Base-by-base conservation (phyloP, 2,113 vertebrate genomes). In the Apodemus sylvaticus region DNA sequence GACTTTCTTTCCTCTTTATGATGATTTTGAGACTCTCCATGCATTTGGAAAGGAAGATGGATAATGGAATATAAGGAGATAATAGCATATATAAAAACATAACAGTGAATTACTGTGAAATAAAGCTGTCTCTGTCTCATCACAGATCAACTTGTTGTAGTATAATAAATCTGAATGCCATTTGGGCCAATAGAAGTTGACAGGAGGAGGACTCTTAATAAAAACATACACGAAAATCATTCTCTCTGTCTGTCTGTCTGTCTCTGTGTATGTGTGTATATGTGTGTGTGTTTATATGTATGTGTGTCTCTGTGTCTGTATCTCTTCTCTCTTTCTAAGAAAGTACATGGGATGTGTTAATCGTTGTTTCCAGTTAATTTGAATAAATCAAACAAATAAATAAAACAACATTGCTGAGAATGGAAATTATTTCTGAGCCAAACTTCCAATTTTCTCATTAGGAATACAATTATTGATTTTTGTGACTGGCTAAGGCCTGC, bases 331-430 rank as follows among this genome's bases (percentile, higher is more conserved):
- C 39, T 71, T 68, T 39, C 53, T 48, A 48, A 58, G 76, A 7
- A 58, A 86, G 36, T 88, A 87, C 14, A 81, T 95, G 31, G 79
- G 9, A 51, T 12, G 51, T 76, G 86, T 73, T 39, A 58, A 73
- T 73, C 92, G 36, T 90, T 93, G 74, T 39, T 24, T 86, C 91
- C 48, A 89, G 55, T 39, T 68, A 83, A 73, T 94, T 58, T 96
- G 26, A 60, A 9, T 45, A 92, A 83, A 82, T 39, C 42, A 95
- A 90, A 71, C 36, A 87, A 45, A 71, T 81, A 74, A 93, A 66
- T 58, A 90, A 64, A 77, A 48, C 39, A 36, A 34, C 73, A 79
- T 24, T 73, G 13, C 36, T 79, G 36, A 93, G 36, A 95, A 90
- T 36, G 39, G 26, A 78, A 1, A 26, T 8, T 48, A 20, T 87